Base-by-base conservation (phyloP, 1,140 invertebrate species). In the Drosophila truncata region DNA sequence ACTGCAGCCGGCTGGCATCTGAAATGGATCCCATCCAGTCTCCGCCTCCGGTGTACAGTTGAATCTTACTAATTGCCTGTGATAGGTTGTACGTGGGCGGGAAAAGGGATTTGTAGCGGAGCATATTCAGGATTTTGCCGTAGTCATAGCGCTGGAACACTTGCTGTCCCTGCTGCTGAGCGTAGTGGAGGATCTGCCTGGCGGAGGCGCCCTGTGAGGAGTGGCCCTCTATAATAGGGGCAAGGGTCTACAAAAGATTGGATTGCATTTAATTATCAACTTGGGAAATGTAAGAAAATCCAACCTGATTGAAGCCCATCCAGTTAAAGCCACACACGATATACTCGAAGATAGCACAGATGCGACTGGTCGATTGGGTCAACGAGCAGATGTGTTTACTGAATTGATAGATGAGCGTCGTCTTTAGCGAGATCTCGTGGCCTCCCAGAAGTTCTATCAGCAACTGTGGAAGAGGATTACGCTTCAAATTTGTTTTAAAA, bases 331-430 rank as follows among this genome's bases (percentile, higher is more conserved):
- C 81, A 41, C 82, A 80, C 2, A 52, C 0, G 1, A 84, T 55
- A 46, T 16, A 84, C 1, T 84, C 81, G n/a, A 85, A 84, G 25
- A 84, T 25, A 7, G 16, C 31, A 8, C 81, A 84, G 9, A 84
- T 81, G n/a, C n/a, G 3, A 44, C 78, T 85, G 13, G 35, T 13
- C 1, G n/a, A 1, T 0, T 1, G 0, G 0, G 29, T 35, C 1
- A 2, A 1, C 0, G 59, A 18, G 41, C 81, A 84, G 33, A 84
- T 81, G n/a, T 62, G 35, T 0, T 54, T 0, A 0, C 35, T 54
- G n/a, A 85, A 84, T n/a, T 41, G 18, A 0, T 9, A 0, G 0
- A 84, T 73, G 10, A 84, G 35, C 14, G 10, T 3, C n/a, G 58
- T 85, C 0, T 35, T 14, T 1, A 25, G 29, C 0, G 72, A 41